Conservation (phyloP, 2,113 vertebrate species). For the Helogale parvula region DNA sequence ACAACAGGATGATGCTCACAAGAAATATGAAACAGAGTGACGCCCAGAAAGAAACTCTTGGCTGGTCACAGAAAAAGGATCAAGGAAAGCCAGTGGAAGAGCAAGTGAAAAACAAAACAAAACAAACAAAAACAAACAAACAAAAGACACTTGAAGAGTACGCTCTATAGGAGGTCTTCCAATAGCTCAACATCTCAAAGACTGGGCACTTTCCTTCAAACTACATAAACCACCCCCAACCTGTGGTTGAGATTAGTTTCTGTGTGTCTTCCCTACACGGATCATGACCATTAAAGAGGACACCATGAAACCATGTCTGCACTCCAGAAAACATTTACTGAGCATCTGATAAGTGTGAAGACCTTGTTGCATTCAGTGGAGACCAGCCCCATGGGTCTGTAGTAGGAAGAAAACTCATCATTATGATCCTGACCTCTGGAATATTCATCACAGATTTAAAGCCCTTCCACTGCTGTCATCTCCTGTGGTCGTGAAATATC, state of each 20-base stretch:
- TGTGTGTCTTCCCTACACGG: background rate
- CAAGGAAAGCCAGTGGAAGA: background rate
- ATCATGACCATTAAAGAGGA: background rate
- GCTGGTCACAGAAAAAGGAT: background rate
- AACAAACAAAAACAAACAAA: no score
- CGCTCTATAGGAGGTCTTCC: background rate
- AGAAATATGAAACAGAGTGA: background rate
- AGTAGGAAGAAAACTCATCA: background rate
- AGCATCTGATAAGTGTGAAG: background rate
- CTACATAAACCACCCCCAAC: no score
- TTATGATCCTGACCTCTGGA: background rate
- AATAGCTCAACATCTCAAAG: background rate
- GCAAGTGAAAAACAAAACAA: background rate
- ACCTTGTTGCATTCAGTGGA: background rate
- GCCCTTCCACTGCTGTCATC: background rate
- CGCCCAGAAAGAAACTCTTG: background rate
- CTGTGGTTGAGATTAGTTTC: background rate
- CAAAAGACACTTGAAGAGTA: background rate
- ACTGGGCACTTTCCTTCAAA: background rate
- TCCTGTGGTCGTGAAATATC: background rate
- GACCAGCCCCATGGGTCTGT: background rate
- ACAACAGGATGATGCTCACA: background rate
- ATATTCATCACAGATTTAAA: background rate
- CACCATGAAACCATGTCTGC: background rate
- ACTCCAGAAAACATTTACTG: background rate